Evolutionary conservation across 2,797 vertebrate genomes (phyloP), one percentile per base, ranked within the genome.

Genomic region (Iguana delicatissima): DNA sequence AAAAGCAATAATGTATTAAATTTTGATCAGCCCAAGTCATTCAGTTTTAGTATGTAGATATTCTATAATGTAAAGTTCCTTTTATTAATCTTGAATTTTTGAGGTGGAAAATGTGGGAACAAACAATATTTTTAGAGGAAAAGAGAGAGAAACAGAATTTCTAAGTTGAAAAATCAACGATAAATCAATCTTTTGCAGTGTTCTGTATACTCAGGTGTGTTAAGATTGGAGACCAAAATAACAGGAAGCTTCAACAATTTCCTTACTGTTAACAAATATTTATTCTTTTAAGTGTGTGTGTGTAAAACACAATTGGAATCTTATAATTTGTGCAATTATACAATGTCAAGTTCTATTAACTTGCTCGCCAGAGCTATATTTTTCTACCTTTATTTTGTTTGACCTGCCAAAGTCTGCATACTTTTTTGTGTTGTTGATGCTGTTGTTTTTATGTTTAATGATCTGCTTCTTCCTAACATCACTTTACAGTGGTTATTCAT

Each of bases 1-100:
- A 90, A 95, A 74, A 5, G 55, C 57, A 95, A 35, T 24, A 59
- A 24, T 46, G 38, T 64, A 59, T 46, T 83, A 35, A 64, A 46
- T 12, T 87, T 80, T 67, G 29, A n/a, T 67, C 38, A 67, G 57
- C 35, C 20, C 52, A 14, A 32, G 26, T 62, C 38, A 67, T 80
- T 87, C 67, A 50, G 67, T 87, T 67, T 20, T 26, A 74, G 24
- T 76, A 8, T 74, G 22, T 74, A 55, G 46, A 32, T 4, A 4
- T 46, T 46, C 42, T 3, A 42, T 42, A 42, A 42, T 42, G 42
- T 42, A 42, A 42, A 42, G 42, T 42, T 7, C 9, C 9, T 73
- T 73, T 55, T 85, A 35, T 64, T 24, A 55, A 76, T 1, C 50
- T 52, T 55, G 9, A 42, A 80, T 64, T 67, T 67, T 80, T 87